Base-by-base conservation (phyloP, 30 jellyfish, hydroid and myxozoan species). In the Cassiopea xamachana region DNA sequence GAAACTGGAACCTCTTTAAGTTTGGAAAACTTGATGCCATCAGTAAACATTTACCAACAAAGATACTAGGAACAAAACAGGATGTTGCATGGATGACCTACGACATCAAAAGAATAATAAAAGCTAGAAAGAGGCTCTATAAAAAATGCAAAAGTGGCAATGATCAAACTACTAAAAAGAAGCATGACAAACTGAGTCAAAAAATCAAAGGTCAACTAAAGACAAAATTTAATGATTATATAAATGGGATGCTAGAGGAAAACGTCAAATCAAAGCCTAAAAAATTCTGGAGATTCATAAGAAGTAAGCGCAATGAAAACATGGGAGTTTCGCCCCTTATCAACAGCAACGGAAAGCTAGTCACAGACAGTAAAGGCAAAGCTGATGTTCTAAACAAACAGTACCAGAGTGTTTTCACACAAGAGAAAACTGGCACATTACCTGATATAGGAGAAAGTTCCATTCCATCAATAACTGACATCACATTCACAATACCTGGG, bases 301-400 rank as follows among this genome's bases (percentile, higher is more conserved):
- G 47, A 61, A 80, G 80, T 51, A 80, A 80, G 73, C 89, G 89
- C 80, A 80, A 80, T 55, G 79, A 59, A 58, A 44, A 80, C 89
- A 80, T 61, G 89, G 89, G 80, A 55, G 89, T 55, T 58, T 58
- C 79, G 45, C 83, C 83, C 58, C 60, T 17, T 17, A 73, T 73
- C 47, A 39, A 73, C 60, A 73, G 64, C 60, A 48, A 73, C 45
- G 83, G 83, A 73, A 73, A 73, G 83, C 83, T 73, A 73, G 83
- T 17, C 83, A 73, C 83, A 73, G 60, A 73, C 83, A 73, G 83
- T 74, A 14, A 74, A 1, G 8, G 83, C 60, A 74, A 74, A 74
- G 83, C 83, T 74, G 18, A 44, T 74, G 83, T 27, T 27, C 39
- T 27, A 27, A 27, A 27, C 39, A 27, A 27, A 27, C 39, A 27